Conservation (phyloP, 1,140 invertebrate species). For the Drosophila murphyi region DNA sequence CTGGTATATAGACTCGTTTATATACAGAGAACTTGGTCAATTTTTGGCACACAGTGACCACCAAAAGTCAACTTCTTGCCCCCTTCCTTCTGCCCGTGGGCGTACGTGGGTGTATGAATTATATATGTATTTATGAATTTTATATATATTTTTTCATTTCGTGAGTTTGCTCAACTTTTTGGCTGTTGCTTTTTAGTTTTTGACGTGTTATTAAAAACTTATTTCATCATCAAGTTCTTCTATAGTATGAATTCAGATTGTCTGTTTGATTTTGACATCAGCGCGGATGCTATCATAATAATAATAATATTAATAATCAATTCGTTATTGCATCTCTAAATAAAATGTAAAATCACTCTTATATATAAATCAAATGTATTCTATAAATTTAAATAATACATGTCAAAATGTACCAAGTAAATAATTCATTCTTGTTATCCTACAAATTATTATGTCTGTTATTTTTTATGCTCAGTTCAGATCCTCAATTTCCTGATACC, state of each 20-base stretch:
- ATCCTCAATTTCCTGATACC: background rate
- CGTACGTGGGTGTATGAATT: background rate
- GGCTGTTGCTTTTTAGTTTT: conserved; percentile 24
- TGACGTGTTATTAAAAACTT: conserved; percentile 41
- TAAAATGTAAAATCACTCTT: too few relatives aligned
- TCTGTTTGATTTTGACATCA: background rate
- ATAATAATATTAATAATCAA: background rate
- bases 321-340: too few relatives aligned
- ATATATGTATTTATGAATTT: conserved; percentile 11
- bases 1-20: conserved; percentile 16
- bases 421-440: background rate
- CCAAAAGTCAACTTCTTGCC: conserved; percentile 44
- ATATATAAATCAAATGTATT: too few relatives aligned
- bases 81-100: background rate
- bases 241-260: background rate
- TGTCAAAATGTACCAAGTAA: too few relatives aligned
- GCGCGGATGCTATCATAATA: too few relatives aligned
- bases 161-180: conserved; percentile 20
- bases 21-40: conserved; percentile 38
- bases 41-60: conserved; percentile 36
- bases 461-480: background rate
- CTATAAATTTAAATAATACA: too few relatives aligned
- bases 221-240: conserved; percentile 15
- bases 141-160: conserved; percentile 24
- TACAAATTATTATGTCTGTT: background rate